Conservation (phyloP, 2,797 vertebrate species). For the Trachops cirrhosus region DNA sequence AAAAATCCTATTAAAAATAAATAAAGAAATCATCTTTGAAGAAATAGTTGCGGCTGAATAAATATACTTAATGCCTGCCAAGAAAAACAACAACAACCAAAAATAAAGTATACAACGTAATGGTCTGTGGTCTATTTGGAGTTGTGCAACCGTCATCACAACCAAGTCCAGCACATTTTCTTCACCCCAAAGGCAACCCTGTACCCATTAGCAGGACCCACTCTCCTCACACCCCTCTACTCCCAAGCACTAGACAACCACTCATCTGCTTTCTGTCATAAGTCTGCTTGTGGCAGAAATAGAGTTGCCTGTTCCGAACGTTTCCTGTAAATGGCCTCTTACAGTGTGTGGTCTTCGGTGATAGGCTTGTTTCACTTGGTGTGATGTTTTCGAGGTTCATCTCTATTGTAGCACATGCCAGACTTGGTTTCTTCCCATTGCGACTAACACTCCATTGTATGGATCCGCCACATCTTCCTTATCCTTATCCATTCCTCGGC, state of each 20-base stretch:
- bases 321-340: not conserved
- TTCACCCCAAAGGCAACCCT: not conserved
- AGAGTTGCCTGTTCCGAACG: not conserved
- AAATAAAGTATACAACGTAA: not conserved
- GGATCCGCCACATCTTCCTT: not conserved
- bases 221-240: fast-evolving
- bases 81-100: not conserved
- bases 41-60: not conserved
- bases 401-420: not conserved
- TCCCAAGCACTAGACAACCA: no score
- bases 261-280: not conserved
- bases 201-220: not conserved
- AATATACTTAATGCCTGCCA: not conserved
- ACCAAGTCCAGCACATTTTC: not conserved
- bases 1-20: not conserved
- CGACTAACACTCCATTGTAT: not conserved
- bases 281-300: not conserved
- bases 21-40: not conserved
- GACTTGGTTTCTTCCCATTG: not conserved
- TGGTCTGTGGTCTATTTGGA: not conserved
- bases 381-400: not conserved
- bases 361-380: not conserved
- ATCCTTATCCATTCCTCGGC: not conserved
- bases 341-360: not conserved
- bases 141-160: not conserved